Evolutionary conservation across 2,797 vertebrate genomes (phyloP).

Genomic region (Squalus acanthias): DNA sequence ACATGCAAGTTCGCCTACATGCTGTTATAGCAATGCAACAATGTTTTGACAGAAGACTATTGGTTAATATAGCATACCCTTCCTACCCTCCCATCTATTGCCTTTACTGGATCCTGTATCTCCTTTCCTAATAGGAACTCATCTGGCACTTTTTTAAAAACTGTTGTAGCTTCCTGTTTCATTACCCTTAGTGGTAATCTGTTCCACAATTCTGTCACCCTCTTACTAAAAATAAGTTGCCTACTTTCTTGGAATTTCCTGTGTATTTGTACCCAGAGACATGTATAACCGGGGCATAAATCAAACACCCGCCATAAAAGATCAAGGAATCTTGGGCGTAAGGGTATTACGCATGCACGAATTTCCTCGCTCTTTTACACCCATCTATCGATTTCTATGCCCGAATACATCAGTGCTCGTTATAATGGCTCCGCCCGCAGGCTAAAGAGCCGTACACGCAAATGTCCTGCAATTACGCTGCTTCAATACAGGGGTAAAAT

Average conservation of each 20-base stretch:
- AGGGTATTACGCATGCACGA: neutral
- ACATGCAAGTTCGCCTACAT: neutral
- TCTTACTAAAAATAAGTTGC: neutral
- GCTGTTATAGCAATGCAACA: neutral
- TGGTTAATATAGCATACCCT: neutral
- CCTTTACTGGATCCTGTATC: neutral
- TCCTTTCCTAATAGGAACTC: neutral
- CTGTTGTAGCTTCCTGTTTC: neutral
- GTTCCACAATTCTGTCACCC: neutral
- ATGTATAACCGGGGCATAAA: too few relatives aligned
- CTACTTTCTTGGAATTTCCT: neutral
- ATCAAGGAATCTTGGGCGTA: neutral
- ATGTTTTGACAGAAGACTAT: neutral
- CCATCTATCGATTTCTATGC: neutral
- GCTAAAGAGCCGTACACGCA: neutral
- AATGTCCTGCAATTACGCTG: neutral
- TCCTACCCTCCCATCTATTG: neutral
- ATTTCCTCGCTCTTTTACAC: neutral
- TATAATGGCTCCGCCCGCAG: neutral
- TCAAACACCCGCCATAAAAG: neutral
- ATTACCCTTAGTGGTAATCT: neutral
- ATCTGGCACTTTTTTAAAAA: neutral
- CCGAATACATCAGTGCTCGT: neutral
- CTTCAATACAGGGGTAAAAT: neutral
- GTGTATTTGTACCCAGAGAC: neutral